Conservation (phyloP, 2,797 vertebrate genomes). For the Malurus splendens region DNA sequence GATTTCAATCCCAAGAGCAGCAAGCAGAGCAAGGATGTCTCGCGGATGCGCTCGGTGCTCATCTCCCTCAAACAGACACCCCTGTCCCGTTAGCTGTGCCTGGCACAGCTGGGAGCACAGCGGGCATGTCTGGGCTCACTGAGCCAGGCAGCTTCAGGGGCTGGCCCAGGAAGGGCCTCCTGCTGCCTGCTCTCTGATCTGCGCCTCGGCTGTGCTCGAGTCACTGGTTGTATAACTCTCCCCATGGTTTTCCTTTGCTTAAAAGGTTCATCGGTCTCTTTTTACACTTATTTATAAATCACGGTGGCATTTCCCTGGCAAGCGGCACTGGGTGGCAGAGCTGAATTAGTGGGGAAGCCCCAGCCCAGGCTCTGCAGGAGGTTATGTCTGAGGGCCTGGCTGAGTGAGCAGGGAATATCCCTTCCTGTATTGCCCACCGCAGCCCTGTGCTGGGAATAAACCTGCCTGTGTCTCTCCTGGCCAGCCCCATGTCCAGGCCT, state of each 20-base stretch:
- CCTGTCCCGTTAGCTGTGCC: slow-evolving; percentile 74
- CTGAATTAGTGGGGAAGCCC: not conserved
- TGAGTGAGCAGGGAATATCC: not conserved
- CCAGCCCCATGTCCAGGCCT: not conserved
- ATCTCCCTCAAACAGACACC: slow-evolving; percentile 94
- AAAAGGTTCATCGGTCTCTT: slow-evolving; percentile 75
- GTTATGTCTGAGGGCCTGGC: not conserved
- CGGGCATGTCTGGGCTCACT: not conserved
- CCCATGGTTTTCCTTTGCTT: slow-evolving; percentile 74
- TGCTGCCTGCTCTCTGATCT: slow-evolving; percentile 1
- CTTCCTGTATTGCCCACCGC: not conserved
- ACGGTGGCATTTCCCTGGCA: slow-evolving; percentile 69
- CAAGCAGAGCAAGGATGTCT: slow-evolving; percentile 95
- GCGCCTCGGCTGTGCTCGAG: not conserved
- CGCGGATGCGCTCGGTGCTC: slow-evolving; percentile 95
- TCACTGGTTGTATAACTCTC: slow-evolving; percentile 67
- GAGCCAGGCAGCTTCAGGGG: not conserved
- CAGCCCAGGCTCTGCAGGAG: not conserved
- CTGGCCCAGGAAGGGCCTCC: not conserved
- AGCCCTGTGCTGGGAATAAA: not conserved
- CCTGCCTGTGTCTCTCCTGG: not conserved
- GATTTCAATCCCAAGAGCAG: slow-evolving; percentile 99
- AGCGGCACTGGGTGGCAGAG: slow-evolving; percentile 51
- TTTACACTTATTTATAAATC: slow-evolving; percentile 76
- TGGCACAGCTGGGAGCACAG: not conserved